phyloP scores from a whole-genome alignment of 2,888 invertebrate genomes.

The Orthosia incerta region DNA sequence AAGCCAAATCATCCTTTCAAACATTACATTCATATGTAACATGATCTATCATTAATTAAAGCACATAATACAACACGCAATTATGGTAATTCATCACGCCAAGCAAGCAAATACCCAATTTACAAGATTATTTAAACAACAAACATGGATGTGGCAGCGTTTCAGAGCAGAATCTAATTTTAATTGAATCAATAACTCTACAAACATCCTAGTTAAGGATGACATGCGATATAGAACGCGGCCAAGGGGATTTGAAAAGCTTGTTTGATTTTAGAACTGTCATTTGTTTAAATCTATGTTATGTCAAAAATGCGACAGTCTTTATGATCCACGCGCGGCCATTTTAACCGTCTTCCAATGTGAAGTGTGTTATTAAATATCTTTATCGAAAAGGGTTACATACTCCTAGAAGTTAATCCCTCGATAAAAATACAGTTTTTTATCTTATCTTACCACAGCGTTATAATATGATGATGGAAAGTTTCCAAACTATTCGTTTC shows the following conservation, averaged over 20 bases:
- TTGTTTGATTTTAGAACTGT: constrained; percentile 14
- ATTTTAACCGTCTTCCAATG: neutral
- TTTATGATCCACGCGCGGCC: neutral
- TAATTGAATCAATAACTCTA: constrained; percentile 45
- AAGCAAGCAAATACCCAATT: constrained; percentile 53
- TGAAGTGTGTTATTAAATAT: neutral
- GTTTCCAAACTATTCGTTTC: neutral
- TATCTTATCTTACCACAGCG: neutral
- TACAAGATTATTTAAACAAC: constrained; percentile 52
- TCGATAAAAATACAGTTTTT: neutral
- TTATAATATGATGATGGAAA: neutral
- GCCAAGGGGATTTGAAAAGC: constrained; percentile 8
- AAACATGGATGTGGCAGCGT: constrained; percentile 30
- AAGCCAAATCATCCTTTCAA: neutral
- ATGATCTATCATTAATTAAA: neutral
- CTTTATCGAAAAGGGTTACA: neutral
- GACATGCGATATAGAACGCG: neutral
- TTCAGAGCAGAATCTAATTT: constrained; percentile 31
- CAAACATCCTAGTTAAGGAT: neutral
- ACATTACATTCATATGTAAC: neutral
- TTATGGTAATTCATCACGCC: constrained; percentile 51
- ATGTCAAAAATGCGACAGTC: neutral
- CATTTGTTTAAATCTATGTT: constrained; percentile 1
- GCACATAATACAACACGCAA: constrained; percentile 25
- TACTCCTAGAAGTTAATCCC: neutral